A percentile compares a stretch with the other conserved stretches of the same genome.
Evolutionary conservation across 2,797 vertebrate species (phyloP).

Genomic region (Girardinus metallicus): DNA sequence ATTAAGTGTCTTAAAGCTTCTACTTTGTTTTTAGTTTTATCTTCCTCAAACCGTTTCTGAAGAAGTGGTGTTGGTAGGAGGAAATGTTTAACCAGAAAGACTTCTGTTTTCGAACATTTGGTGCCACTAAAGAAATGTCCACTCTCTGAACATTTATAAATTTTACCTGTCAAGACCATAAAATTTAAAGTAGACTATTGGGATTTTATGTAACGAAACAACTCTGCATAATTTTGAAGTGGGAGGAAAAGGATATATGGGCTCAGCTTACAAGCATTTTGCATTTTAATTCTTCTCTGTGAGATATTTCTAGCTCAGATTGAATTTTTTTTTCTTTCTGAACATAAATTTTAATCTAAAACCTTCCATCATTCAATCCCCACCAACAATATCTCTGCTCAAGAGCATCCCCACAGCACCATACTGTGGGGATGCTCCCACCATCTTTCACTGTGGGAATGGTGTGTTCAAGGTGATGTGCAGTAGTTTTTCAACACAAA

Average conservation of each 20-base stretch:
- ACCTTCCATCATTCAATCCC: neutral
- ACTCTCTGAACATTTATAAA: neutral
- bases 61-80: neutral
- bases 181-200: neutral
- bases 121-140: too few relatives aligned
- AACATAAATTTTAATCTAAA: neutral
- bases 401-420: neutral
- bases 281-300: too few relatives aligned
- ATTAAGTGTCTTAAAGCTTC: slow-evolving; percentile 18
- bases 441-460: neutral
- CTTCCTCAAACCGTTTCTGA: neutral
- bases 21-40: neutral
- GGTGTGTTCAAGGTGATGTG: neutral
- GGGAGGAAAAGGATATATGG: neutral
- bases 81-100: neutral
- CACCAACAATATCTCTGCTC: neutral
- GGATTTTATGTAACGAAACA: neutral
- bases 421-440: too few relatives aligned
- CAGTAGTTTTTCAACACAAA: neutral
- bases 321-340: neutral
- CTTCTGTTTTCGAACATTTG: neutral
- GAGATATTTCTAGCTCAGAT: neutral
- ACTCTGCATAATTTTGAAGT: neutral
- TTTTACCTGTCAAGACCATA: neutral
- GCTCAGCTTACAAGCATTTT: neutral